Percentiles rank a stretch among this genome's conserved stretches.
Conservation (phyloP, 23 tunicate species). For the Trididemnum miniatum region DNA sequence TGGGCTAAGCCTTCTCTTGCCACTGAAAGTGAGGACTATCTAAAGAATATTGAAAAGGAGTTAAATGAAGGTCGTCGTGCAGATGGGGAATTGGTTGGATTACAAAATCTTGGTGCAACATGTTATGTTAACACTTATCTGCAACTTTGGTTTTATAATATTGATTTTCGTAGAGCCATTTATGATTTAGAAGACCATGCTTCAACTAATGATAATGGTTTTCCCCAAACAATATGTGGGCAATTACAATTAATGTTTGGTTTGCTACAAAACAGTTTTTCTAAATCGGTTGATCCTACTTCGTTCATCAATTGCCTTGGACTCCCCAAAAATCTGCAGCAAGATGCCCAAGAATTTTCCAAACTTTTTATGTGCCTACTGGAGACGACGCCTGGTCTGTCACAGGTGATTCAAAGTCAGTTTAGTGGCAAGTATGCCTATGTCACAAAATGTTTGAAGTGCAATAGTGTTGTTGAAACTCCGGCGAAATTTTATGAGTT, state of each 20-base stretch:
- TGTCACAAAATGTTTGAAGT: conserved; percentile 52
- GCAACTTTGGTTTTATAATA: conserved; percentile 89
- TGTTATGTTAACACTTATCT: conserved; percentile 90
- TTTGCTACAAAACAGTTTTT: conserved; percentile 42
- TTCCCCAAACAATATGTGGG: conserved; percentile 63
- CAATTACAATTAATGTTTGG: conserved; percentile 80
- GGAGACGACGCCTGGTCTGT: conserved; percentile 53
- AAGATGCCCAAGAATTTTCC: conserved; percentile 92
- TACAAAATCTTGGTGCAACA: conserved; percentile 83
- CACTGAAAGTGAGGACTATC: background rate
- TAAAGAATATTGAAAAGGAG: conserved; percentile 34
- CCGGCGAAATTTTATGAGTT: conserved; percentile 78
- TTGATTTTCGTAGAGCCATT: conserved; percentile 67
- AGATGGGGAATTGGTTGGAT: conserved; percentile 67
- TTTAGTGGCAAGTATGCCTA: conserved; percentile 81
- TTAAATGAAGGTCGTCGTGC: conserved; percentile 39
- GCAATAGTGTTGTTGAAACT: conserved; percentile 45
- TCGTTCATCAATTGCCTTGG: conserved; percentile 67
- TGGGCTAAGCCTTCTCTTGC: conserved; percentile 35
- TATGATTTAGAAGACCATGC: conserved; percentile 39
- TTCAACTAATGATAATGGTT: background rate
- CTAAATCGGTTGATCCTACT: conserved; percentile 69
- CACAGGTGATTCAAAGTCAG: conserved; percentile 57
- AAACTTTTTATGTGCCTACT: conserved; percentile 67
- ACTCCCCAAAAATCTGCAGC: conserved; percentile 67